Evolutionary conservation across 2,113 vertebrate genomes (phyloP).

Genomic region (Microcebus ravelobensis): DNA sequence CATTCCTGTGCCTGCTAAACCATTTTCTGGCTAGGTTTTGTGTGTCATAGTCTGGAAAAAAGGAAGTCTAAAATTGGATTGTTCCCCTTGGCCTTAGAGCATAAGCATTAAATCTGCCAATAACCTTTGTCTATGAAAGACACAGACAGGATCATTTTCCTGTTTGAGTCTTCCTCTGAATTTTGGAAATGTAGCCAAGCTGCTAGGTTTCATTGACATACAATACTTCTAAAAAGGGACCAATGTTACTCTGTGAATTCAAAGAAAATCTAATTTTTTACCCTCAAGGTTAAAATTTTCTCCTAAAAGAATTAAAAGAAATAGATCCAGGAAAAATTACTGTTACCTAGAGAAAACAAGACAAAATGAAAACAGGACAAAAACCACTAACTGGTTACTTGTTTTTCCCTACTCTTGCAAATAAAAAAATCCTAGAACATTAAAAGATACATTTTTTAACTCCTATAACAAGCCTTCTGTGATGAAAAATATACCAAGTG

Average conservation of each 20-base stretch:
- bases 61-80: conserved; percentile 69
- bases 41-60: conserved; percentile 59
- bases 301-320: conserved; percentile 3
- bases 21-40: conserved; percentile 57
- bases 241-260: background rate
- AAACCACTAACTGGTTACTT: background rate
- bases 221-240: background rate
- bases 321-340: background rate
- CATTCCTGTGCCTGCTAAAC: conserved; percentile 57
- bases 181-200: conserved; percentile 3
- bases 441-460: background rate
- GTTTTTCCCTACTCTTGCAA: background rate
- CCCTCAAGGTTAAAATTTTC: background rate
- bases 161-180: background rate
- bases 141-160: conserved; percentile 8
- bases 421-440: background rate
- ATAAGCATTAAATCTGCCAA: conserved; percentile 40
- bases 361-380: conserved; percentile 37
- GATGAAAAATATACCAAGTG: background rate
- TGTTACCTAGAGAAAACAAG: conserved; percentile 9
- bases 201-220: background rate
- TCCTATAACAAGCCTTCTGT: background rate
- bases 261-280: conserved; percentile 35
- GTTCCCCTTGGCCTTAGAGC: conserved; percentile 44
- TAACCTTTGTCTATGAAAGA: conserved; percentile 58